phyloP scores from a whole-genome alignment of 2,797 vertebrate genomes.

The Brachymystax lenok region DNA sequence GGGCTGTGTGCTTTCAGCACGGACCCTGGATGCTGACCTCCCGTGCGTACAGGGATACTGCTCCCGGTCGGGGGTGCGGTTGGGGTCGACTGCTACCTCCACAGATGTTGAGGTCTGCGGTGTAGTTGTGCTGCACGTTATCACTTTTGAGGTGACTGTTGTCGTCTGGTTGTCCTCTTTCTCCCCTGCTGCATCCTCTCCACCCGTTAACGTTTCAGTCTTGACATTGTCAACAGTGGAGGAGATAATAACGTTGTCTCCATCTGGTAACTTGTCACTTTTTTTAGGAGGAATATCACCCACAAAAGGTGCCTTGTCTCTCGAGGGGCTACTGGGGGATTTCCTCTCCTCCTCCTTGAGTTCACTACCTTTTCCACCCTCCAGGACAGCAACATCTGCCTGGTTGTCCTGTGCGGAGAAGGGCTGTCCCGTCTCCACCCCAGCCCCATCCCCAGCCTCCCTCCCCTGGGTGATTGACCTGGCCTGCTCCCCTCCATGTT shows the following conservation, averaged over 20 bases:
- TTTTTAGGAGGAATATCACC: constrained; percentile 45
- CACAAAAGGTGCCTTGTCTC: constrained; percentile 39
- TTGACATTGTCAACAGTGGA: constrained; percentile 41
- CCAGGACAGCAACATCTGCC: constrained; percentile 49
- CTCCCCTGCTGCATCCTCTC: constrained; percentile 36
- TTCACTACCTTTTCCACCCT: constrained; percentile 42
- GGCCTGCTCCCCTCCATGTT: constrained; percentile 71
- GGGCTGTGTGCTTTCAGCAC: constrained; percentile 75
- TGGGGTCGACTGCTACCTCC: constrained; percentile 49
- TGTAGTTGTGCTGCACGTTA: constrained; percentile 47
- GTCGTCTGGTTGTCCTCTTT: constrained; percentile 36
- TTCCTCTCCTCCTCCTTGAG: constrained; percentile 50
- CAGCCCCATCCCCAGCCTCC: constrained; percentile 48
- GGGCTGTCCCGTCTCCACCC: constrained; percentile 33
- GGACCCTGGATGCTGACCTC: constrained; percentile 69
- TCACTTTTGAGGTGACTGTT: constrained; percentile 41
- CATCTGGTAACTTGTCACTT: constrained; percentile 52
- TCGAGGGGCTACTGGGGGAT: constrained; percentile 42
- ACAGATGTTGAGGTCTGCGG: constrained; percentile 29
- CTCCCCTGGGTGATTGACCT: constrained; percentile 55
- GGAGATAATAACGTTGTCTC: constrained; percentile 57
- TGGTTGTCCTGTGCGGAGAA: constrained; percentile 39
- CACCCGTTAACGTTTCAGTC: constrained; percentile 42
- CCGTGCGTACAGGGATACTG: constrained; percentile 61
- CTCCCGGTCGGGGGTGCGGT: constrained; percentile 61